Conservation (phyloP, 1,140 invertebrate species). For the Apocrypta bakeri region DNA sequence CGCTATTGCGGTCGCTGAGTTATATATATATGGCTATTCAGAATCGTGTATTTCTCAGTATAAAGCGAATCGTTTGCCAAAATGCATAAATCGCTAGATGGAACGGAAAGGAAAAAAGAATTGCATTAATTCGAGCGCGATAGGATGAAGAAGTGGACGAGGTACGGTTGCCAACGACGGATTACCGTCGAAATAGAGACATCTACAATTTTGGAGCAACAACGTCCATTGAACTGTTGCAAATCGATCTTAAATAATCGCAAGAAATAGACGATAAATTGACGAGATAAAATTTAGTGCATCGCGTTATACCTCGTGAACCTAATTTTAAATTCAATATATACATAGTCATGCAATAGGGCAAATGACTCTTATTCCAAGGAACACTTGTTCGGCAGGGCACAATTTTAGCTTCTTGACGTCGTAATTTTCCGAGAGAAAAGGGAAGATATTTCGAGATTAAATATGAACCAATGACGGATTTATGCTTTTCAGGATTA, state of each 20-base stretch:
- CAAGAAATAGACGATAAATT: too few relatives aligned
- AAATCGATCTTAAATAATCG: too few relatives aligned
- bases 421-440: too few relatives aligned
- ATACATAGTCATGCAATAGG: not conserved
- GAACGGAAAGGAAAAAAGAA: constrained; percentile 12
- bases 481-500: too few relatives aligned
- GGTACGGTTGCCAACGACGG: constrained; percentile 10
- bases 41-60: not conserved
- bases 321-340: constrained; percentile 8
- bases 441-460: too few relatives aligned
- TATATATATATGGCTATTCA: not conserved
- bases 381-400: not conserved
- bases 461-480: too few relatives aligned
- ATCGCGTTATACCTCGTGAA: too few relatives aligned
- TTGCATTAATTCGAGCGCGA: not conserved
- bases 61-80: constrained; percentile 18
- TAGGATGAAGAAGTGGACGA: not conserved
- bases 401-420: not conserved
- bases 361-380: not conserved
- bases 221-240: too few relatives aligned
- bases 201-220: not conserved
- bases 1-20: too few relatives aligned
- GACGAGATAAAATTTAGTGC: too few relatives aligned
- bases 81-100: not conserved
- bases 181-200: not conserved